Conservation (phyloP, 2,797 vertebrate species). For the Telmatherina bonti region DNA sequence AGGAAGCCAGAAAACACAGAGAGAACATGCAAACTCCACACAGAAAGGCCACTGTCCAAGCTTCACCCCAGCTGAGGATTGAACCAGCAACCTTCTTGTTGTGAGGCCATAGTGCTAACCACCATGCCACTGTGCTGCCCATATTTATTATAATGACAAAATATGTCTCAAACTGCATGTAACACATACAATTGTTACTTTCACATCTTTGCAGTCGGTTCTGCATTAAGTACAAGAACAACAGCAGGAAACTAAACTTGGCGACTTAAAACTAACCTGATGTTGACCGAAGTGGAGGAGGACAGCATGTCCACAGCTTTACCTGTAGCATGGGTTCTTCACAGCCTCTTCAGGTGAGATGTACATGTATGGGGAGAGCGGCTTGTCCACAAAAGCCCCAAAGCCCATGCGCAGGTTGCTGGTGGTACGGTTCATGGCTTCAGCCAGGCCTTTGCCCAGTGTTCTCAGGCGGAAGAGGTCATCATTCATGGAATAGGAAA, state of each 20-base stretch:
- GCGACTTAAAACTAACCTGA: neutral
- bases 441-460: slow-evolving; percentile 90
- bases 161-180: too few relatives aligned
- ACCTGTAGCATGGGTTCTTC: slow-evolving; percentile 93
- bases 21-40: too few relatives aligned
- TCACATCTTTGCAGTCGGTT: neutral
- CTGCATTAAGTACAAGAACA: neutral
- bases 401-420: slow-evolving; percentile 97
- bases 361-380: slow-evolving; percentile 94
- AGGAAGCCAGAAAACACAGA: too few relatives aligned
- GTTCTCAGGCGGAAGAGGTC: slow-evolving; percentile 88
- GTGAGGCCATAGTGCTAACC: too few relatives aligned
- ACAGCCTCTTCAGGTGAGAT: slow-evolving; percentile 90
- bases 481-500: slow-evolving; percentile 92
- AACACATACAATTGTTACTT: too few relatives aligned
- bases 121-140: too few relatives aligned
- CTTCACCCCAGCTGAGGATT: too few relatives aligned
- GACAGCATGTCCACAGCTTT: slow-evolving; percentile 35
- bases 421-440: slow-evolving; percentile 92
- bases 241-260: neutral
- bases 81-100: too few relatives aligned
- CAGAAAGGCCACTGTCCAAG: too few relatives aligned
- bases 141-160: neutral
- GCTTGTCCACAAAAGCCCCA: slow-evolving; percentile 97
- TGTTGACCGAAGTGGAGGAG: neutral